Percentiles rank a stretch among this genome's conserved stretches.
Conservation (phyloP, 1,140 invertebrate species). For the Holotrichia oblita region DNA sequence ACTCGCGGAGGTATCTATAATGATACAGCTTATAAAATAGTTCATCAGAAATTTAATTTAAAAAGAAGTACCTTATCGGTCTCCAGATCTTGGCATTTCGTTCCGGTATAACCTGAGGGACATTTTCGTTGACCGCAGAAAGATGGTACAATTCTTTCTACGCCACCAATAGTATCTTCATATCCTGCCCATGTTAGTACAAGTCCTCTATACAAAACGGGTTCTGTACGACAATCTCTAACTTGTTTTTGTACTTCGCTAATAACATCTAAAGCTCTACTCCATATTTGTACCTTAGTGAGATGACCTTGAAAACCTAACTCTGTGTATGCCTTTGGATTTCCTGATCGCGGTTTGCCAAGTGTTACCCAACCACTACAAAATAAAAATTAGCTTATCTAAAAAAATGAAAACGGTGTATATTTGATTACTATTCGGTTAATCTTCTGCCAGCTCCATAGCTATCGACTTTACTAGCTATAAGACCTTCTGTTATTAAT, state of each 20-base stretch:
- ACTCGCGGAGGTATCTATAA: constrained; percentile 78
- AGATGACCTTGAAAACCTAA: constrained; percentile 94
- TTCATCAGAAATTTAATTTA: constrained; percentile 5
- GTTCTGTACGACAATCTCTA: constrained; percentile 89
- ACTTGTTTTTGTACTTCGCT: constrained; percentile 95
- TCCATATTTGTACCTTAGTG: constrained; percentile 96
- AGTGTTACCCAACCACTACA: constrained; percentile 90
- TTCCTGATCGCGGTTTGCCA: constrained; percentile 83
- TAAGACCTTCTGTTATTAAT: constrained; percentile 91
- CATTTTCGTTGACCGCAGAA: constrained; percentile 89
- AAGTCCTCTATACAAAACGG: constrained; percentile 86
- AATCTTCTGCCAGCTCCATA: constrained; percentile 83
- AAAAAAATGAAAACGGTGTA: constrained; percentile 40
- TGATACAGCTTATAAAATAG: constrained; percentile 44
- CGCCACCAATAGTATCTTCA: constrained; percentile 87
- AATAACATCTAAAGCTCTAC: constrained; percentile 86
- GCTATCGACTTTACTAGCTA: constrained; percentile 87
- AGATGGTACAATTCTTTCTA: constrained; percentile 90
- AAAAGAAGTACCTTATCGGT: constrained; percentile 72
- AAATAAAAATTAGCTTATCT: constrained; percentile 51
- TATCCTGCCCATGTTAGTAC: constrained; percentile 93
- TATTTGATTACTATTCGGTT: constrained; percentile 76
- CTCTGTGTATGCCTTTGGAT: constrained; percentile 80
- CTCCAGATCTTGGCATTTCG: constrained; percentile 84
- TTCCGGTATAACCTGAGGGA: constrained; percentile 83